Base-by-base conservation (phyloP, 2,888 invertebrate species). In the Mamestra brassicae region DNA sequence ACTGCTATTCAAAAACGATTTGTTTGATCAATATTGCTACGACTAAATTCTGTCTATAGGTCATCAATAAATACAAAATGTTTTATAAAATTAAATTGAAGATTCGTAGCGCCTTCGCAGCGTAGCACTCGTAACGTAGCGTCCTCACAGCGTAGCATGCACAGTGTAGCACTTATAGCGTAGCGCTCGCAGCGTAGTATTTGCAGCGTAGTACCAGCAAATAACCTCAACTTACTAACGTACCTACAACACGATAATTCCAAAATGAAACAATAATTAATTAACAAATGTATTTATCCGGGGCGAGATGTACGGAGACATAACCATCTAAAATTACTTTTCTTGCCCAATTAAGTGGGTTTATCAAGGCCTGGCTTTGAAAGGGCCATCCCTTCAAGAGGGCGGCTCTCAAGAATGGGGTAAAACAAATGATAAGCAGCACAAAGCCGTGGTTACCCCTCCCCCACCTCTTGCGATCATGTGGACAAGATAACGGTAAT, bases 401-500 rank as follows among this genome's bases (percentile, higher is more conserved):
- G 13, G 1, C 26, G 42, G 57, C 17, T 45, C 11, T 38, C 38
- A 82, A 80, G 52, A 64, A 52, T 62, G 42, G 65, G 50, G 58
- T 54, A 63, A 71, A 64, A 70, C 60, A 71, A 82, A 67, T 62
- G 71, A 58, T 52, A 71, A 71, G 58, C 52, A 50, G 45, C 60
- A 78, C 74, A 85, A 82, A 80, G 72, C 76, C n/a, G 15, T 8
- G 47, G 62, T 50, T 11, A 36, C 1, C 45, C 50, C 52, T 38
- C n/a, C 54, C 0, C n/a, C 2, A 2, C 15, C 57, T 38, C 50
- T 60, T 55, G 73, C 67, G 78, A 86, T 87, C 78, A 85, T 87
- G 82, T 85, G 69, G 67, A 66, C 71, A 63, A 84, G 87, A 86
- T 88, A 82, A 82, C 74, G 72, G 81, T 82, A 88, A 88, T 86